phyloP scores from a whole-genome alignment of 2,797 vertebrate species.

The Petrocephalus sullivani region DNA sequence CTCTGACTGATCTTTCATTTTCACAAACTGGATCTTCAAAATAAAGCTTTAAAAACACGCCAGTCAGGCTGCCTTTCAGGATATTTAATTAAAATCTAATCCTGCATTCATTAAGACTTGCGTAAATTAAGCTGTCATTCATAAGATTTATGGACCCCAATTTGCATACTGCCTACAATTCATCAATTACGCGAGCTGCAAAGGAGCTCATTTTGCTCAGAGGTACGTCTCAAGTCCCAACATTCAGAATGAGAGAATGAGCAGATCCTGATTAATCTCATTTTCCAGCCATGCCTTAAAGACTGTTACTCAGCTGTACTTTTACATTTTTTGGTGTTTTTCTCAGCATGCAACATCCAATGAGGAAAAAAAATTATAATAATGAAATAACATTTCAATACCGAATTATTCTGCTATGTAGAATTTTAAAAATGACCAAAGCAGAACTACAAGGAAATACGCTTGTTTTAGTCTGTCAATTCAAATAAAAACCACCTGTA shows the following conservation, averaged over 20 bases:
- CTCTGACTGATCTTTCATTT: conserved; percentile 64
- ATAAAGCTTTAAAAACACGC: conserved; percentile 82
- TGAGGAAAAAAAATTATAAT: not conserved
- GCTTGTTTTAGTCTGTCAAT: not conserved
- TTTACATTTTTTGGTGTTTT: conserved; percentile 99
- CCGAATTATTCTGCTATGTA: not conserved
- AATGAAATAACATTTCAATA: not conserved
- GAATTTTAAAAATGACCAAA: not conserved
- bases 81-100: conserved; percentile 99
- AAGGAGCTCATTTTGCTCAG: conserved; percentile 94
- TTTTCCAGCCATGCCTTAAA: conserved; percentile 98
- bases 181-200: conserved; percentile 99
- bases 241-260: conserved; percentile 83
- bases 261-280: conserved; percentile 98
- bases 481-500: not conserved
- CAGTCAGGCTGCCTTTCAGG: conserved; percentile 99
- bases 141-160: conserved; percentile 98
- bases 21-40: conserved; percentile 75
- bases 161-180: conserved; percentile 99
- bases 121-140: conserved; percentile 99
- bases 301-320: conserved; percentile 89
- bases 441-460: not conserved
- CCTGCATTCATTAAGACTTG: conserved; percentile 99
- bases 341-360: conserved; percentile 50
- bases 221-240: conserved; percentile 78